These are phyloP conservation scores for Lagorchestes hirsutus DNA, from an alignment of 2,797 vertebrate genomes.

Conservation along the genomic window DNA sequence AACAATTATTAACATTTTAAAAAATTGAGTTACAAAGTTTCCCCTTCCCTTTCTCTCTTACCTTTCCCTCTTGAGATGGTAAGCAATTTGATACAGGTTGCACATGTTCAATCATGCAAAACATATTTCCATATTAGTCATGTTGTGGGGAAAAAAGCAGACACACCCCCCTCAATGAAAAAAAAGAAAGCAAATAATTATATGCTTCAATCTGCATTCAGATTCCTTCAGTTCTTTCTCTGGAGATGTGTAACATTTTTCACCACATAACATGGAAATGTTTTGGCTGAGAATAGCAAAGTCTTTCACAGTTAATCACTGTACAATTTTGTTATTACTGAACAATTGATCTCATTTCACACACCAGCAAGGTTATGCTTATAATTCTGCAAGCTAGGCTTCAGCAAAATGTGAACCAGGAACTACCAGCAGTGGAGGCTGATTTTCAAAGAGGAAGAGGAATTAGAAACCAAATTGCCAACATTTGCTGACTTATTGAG, in stretches of 20 bases:
- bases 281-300: not conserved
- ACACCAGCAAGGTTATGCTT: not conserved
- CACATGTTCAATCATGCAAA: not conserved
- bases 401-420: not conserved
- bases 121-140: not conserved
- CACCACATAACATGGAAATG: not conserved
- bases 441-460: not conserved
- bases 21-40: not conserved
- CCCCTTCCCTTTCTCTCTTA: not conserved
- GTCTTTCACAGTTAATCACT: no score
- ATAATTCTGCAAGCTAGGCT: not conserved
- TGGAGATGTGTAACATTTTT: not conserved
- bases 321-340: not conserved
- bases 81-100: not conserved
- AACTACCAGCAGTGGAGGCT: not conserved
- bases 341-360: not conserved
- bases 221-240: not conserved
- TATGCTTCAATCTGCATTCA: not conserved
- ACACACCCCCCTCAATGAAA: not conserved
- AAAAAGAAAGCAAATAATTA: not conserved
- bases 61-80: not conserved
- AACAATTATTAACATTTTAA: not conserved
- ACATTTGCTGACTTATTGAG: not conserved
- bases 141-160: not conserved
- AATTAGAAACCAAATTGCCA: not conserved